Evolutionary conservation across 2,888 invertebrate genomes (phyloP).

Genomic region (Magallana nippona): DNA sequence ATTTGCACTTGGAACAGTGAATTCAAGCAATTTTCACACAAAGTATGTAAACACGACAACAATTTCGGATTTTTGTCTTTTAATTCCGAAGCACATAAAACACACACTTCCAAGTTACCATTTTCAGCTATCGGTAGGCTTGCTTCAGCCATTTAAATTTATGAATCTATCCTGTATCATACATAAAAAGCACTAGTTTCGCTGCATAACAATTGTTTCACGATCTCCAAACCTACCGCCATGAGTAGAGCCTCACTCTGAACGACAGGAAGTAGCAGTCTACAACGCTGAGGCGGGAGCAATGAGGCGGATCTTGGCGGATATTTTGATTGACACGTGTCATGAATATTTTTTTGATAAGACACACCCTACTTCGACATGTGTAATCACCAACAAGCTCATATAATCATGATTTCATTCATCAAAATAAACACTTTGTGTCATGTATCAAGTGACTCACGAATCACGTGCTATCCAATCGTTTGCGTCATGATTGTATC

Average conservation of each 20-base stretch:
- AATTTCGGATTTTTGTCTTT: conserved; percentile 85
- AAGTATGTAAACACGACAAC: conserved; percentile 92
- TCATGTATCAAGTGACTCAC: no score
- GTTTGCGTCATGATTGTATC: no score
- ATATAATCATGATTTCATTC: no score
- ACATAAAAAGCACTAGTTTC: background rate
- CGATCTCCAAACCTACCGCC: conserved; percentile 41
- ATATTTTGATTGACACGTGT: no score
- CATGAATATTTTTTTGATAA: no score
- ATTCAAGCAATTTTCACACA: conserved; percentile 83
- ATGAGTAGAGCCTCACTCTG: conserved; percentile 39
- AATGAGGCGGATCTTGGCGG: background rate
- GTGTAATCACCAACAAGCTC: no score
- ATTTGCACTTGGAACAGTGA: conserved; percentile 51
- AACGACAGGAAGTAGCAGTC: conserved; percentile 3
- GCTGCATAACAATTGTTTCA: background rate
- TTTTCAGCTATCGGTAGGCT: background rate
- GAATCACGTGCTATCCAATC: no score
- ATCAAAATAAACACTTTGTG: no score
- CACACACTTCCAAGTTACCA: conserved; percentile 41
- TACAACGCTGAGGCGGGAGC: background rate
- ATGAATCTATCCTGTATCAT: background rate
- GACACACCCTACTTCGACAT: no score
- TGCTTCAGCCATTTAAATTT: conserved; percentile 38
- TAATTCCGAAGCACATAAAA: conserved; percentile 51